These are phyloP conservation scores for Thumatha senex DNA, from an alignment of 2,888 invertebrate genomes.

Conservation along the genomic window DNA sequence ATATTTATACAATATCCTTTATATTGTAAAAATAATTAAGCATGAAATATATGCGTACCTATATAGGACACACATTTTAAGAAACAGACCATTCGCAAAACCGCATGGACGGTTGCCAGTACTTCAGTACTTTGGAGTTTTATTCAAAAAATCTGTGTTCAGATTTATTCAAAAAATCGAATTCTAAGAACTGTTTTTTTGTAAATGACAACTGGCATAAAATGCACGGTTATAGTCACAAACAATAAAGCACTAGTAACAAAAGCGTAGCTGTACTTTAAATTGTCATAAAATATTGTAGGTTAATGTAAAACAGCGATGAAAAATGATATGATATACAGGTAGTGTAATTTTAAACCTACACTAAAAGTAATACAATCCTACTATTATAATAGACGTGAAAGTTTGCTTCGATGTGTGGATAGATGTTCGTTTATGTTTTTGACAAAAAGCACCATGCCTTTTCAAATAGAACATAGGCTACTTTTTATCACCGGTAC, in stretches of 20 bases:
- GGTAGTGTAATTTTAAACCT: background rate
- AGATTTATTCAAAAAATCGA: background rate
- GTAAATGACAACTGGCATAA: background rate
- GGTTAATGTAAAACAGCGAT: slow-evolving; percentile 7
- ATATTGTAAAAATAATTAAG: too few relatives aligned
- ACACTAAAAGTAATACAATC: slow-evolving; percentile 9
- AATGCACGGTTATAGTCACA: slow-evolving; percentile 5
- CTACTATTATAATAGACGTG: slow-evolving; percentile 7
- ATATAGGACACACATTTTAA: background rate
- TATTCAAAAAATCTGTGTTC: too few relatives aligned
- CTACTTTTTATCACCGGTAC: too few relatives aligned
- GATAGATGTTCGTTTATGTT: too few relatives aligned
- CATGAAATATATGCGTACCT: too few relatives aligned
- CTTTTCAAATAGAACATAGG: too few relatives aligned
- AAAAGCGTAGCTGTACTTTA: slow-evolving; percentile 2
- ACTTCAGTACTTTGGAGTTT: too few relatives aligned
- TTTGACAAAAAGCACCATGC: too few relatives aligned
- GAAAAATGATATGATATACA: background rate
- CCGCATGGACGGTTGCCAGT: background rate
- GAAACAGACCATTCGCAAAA: background rate
- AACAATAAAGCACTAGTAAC: slow-evolving; percentile 1
- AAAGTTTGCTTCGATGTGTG: too few relatives aligned
- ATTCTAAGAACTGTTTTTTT: slow-evolving; percentile 1
- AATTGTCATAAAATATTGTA: slow-evolving; percentile 2
- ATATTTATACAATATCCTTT: too few relatives aligned